These are phyloP conservation scores for Drosophila anomelani DNA, from an alignment of 2,888 invertebrate species.

Conservation along the genomic window DNA sequence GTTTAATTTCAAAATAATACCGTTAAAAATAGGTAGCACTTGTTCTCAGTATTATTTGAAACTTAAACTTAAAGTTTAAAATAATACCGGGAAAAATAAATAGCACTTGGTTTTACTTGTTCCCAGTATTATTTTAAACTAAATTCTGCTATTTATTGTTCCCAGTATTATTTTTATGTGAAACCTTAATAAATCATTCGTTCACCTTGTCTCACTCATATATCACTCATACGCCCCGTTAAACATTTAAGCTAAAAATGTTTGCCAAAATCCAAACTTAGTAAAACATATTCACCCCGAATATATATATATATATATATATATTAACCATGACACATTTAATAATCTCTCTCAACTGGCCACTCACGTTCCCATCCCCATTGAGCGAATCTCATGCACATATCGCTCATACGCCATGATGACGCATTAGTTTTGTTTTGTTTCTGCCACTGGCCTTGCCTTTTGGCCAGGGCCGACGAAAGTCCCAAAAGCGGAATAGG, in stretches of 20 bases:
- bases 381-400: constrained; percentile 26
- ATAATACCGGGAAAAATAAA: too few relatives aligned
- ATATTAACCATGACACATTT: constrained; percentile 9
- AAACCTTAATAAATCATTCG: background rate
- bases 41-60: too few relatives aligned
- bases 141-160: too few relatives aligned
- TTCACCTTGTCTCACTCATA: background rate
- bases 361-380: constrained; percentile 59
- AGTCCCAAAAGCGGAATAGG: constrained; percentile 17
- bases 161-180: background rate
- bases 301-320: background rate
- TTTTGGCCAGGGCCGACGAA: constrained; percentile 44
- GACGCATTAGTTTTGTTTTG: constrained; percentile 51
- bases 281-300: background rate
- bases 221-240: constrained; percentile 26
- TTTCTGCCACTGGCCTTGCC: constrained; percentile 62
- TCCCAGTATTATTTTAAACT: background rate
- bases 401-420: constrained; percentile 71
- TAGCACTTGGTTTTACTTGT: too few relatives aligned
- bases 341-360: background rate
- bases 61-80: too few relatives aligned
- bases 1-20: too few relatives aligned
- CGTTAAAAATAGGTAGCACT: too few relatives aligned
- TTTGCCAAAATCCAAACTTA: background rate
- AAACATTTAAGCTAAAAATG: background rate